Conservation (phyloP, 2,888 invertebrate species). For the Hirtodrosophila trivittata region DNA sequence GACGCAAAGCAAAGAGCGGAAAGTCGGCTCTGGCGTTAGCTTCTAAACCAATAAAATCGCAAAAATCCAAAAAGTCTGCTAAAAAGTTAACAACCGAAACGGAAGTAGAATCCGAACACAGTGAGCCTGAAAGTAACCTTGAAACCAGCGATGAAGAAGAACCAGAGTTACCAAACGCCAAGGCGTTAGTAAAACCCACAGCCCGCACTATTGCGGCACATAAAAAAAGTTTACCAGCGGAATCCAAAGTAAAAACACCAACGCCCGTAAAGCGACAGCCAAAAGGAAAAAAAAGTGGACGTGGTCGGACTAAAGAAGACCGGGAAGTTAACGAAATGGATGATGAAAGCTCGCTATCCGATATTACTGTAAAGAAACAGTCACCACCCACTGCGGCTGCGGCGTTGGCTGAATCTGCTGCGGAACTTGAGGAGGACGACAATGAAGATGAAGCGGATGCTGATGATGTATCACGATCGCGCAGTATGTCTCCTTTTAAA, state of each 20-base stretch:
- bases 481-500: conserved; percentile 83
- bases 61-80: conserved; percentile 66
- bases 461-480: conserved; percentile 74
- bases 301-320: conserved; percentile 32
- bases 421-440: conserved; percentile 76
- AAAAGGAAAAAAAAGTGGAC: conserved; percentile 51
- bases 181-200: conserved; percentile 54
- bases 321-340: conserved; percentile 28
- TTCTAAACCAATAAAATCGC: conserved; percentile 52
- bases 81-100: conserved; percentile 50
- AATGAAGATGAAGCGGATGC: conserved; percentile 61
- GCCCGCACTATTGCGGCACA: conserved; percentile 71
- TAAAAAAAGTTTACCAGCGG: conserved; percentile 56
- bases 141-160: conserved; percentile 70
- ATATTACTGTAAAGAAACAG: conserved; percentile 51
- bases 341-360: conserved; percentile 52
- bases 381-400: conserved; percentile 79
- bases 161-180: conserved; percentile 55
- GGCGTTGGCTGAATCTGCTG: conserved; percentile 77
- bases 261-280: conserved; percentile 56
- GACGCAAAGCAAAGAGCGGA: conserved; percentile 54
- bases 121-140: conserved; percentile 42
- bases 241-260: conserved; percentile 62
- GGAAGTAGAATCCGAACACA: conserved; percentile 59
- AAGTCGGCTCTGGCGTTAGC: conserved; percentile 36